phyloP scores from a whole-genome alignment of 2,888 invertebrate genomes.

The Monopis laevigella region DNA sequence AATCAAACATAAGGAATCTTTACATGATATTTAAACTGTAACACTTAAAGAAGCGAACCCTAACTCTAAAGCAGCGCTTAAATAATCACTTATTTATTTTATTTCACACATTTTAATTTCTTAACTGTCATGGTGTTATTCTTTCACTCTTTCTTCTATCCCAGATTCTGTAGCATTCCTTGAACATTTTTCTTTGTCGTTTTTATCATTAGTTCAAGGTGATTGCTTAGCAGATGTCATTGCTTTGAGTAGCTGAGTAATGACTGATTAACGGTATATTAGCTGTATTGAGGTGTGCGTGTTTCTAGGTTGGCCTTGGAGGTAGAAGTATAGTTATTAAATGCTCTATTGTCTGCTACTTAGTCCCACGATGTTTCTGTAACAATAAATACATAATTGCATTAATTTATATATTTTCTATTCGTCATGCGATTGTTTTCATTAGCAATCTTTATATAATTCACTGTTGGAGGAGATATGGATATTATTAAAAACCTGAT shows the following conservation, averaged over 20 bases:
- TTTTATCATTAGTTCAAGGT: too few species aligned
- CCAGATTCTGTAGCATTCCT: conserved; percentile 48
- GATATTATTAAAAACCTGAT: too few species aligned
- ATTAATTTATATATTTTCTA: too few species aligned
- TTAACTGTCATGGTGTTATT: conserved; percentile 42
- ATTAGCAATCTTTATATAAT: too few species aligned
- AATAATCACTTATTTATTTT: conserved; percentile 20
- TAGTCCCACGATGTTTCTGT: too few species aligned
- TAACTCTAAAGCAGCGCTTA: not conserved
- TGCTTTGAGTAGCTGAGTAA: conserved; percentile 8
- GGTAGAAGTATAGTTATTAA: too few species aligned
- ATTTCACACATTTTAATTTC: conserved; percentile 40
- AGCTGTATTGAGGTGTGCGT: not conserved
- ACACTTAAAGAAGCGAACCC: conserved; percentile 53
- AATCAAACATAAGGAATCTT: conserved; percentile 28
- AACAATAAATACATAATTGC: too few species aligned
- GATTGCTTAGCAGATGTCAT: not conserved
- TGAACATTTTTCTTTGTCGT: conserved; percentile 36
- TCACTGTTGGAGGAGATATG: too few species aligned
- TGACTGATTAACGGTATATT: not conserved
- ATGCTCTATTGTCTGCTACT: too few species aligned
- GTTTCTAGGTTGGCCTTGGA: too few species aligned
- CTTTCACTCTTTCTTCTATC: conserved; percentile 45
- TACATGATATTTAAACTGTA: conserved; percentile 10
- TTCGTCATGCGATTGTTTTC: too few species aligned